Evolutionary conservation across 2,113 vertebrate species (phyloP).

Genomic region (Gymnorhina tibicen): DNA sequence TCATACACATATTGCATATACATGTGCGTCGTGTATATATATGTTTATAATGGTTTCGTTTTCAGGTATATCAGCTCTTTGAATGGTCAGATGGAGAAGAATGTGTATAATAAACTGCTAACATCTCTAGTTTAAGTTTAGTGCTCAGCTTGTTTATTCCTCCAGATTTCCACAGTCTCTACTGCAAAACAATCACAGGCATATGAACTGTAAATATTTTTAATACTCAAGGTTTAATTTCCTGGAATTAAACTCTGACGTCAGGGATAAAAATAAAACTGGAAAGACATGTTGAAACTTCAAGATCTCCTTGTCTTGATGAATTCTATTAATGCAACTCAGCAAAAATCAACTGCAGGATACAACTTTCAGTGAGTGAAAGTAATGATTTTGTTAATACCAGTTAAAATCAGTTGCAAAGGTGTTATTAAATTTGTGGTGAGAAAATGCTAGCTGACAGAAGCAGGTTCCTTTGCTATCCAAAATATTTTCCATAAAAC

Average conservation of each 20-base stretch:
- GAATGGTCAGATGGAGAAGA: background rate
- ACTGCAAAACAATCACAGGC: background rate
- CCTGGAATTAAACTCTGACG: constrained; percentile 38
- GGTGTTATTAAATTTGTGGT: background rate
- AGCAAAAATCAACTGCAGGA: background rate
- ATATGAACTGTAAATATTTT: constrained; percentile 55
- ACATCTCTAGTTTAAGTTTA: background rate
- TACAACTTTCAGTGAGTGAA: background rate
- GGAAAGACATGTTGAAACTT: constrained; percentile 29
- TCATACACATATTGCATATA: accelerated
- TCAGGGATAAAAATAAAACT: constrained; percentile 38
- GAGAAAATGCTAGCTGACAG: background rate
- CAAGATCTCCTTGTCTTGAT: background rate
- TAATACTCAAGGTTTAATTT: constrained; percentile 31
- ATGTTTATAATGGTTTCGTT: background rate
- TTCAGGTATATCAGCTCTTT: constrained; percentile 5
- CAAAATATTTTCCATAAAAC: constrained; percentile 17
- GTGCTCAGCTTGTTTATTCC: background rate
- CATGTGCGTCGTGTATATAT: background rate
- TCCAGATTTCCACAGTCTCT: background rate
- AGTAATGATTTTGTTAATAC: constrained; percentile 12
- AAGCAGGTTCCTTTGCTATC: background rate
- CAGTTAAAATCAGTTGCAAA: constrained; percentile 33
- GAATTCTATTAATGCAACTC: constrained; percentile 11
- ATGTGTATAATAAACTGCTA: background rate